Conservation (phyloP, 2,797 vertebrate genomes). For the Melanotaenia maccullochi region DNA sequence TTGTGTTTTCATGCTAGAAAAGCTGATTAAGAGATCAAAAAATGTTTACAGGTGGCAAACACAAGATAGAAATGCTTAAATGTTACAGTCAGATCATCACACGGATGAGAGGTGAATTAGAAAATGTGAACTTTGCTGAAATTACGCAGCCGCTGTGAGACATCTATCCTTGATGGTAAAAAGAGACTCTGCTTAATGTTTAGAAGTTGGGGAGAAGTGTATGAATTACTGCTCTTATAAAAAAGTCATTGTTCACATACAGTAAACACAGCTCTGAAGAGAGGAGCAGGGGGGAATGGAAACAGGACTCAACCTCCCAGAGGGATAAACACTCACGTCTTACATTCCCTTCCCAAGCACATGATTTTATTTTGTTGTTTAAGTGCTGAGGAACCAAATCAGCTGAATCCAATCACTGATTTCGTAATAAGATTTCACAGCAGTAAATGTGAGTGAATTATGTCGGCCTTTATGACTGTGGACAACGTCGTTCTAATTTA, state of each 20-base stretch:
- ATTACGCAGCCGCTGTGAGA: neutral
- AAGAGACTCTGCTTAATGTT: neutral
- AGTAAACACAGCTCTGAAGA: constrained; percentile 24
- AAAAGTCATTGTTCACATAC: constrained; percentile 31
- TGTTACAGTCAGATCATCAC: neutral
- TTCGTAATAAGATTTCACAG: constrained; percentile 4
- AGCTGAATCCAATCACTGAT: neutral
- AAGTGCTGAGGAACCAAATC: constrained; percentile 8
- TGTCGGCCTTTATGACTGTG: neutral
- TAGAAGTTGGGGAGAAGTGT: neutral
- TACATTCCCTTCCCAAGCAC: constrained; percentile 40
- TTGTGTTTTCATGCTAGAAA: neutral
- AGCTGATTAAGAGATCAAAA: neutral
- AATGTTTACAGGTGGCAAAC: neutral
- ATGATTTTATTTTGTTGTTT: constrained; percentile 28
- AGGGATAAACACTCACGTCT: constrained; percentile 55
- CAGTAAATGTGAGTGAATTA: neutral
- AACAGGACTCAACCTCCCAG: constrained; percentile 48
- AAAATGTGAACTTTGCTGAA: neutral
- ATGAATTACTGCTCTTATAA: constrained; percentile 24
- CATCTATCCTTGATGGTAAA: neutral
- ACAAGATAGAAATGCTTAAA: neutral
- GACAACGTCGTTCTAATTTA: neutral
- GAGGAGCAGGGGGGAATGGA: constrained; percentile 18
- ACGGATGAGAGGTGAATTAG: neutral